phyloP scores from a whole-genome alignment of 2,797 vertebrate genomes.

The Catharus ustulatus region DNA sequence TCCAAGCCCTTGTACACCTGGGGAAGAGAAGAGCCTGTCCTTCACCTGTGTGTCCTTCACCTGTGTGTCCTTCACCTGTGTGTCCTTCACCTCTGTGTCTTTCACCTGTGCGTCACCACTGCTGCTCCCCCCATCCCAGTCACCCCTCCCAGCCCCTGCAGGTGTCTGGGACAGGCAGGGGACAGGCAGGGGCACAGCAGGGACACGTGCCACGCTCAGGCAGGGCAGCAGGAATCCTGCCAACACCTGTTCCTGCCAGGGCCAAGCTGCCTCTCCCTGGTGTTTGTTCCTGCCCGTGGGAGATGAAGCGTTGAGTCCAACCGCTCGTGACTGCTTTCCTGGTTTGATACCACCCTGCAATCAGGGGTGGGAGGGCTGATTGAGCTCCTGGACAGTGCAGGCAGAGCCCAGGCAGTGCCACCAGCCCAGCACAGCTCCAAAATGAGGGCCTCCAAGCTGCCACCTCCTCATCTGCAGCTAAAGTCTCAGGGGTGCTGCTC shows the following conservation, averaged over 20 bases:
- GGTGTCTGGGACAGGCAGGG: neutral
- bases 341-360: neutral
- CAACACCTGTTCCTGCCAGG: neutral
- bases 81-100: neutral
- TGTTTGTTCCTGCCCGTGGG: neutral
- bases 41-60: neutral
- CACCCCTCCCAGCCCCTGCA: neutral
- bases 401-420: neutral
- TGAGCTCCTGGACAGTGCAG: neutral
- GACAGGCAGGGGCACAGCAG: neutral
- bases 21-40: neutral
- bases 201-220: neutral
- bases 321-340: neutral
- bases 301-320: neutral
- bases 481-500: constrained; percentile 26
- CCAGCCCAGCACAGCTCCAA: neutral
- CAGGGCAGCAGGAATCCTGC: neutral
- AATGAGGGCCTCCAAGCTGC: neutral
- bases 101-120: neutral
- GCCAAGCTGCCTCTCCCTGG: neutral
- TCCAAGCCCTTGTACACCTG: constrained; percentile 95
- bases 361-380: neutral
- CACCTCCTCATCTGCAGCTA: constrained; percentile 24
- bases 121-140: neutral
- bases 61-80: neutral